phyloP scores from a whole-genome alignment of 2,113 vertebrate species.

The Sorex araneus region DNA sequence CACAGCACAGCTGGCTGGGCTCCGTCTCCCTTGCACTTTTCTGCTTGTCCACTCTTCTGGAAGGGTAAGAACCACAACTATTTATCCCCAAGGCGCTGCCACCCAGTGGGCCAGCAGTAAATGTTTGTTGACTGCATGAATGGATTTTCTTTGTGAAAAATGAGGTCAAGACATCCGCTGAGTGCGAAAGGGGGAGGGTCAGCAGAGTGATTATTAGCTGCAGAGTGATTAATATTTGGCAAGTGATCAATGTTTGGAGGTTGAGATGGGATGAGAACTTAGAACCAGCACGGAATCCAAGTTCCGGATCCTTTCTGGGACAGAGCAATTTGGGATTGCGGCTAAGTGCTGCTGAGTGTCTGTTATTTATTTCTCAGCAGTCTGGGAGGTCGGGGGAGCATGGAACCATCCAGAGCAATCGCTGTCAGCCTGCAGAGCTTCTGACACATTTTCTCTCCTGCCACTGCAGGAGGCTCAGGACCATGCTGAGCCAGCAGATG shows the following conservation, averaged over 20 bases:
- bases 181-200: not conserved
- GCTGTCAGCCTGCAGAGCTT: slow-evolving; percentile 8
- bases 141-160: slow-evolving; percentile 15
- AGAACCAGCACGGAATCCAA: not conserved
- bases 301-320: no score
- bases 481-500: slow-evolving; percentile 78
- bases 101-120: not conserved
- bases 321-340: no score
- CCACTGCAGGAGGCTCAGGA: slow-evolving; percentile 26
- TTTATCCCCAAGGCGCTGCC: not conserved
- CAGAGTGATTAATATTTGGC: not conserved
- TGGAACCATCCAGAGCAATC: not conserved
- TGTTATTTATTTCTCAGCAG: not conserved
- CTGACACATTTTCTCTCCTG: not conserved
- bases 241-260: not conserved
- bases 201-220: not conserved
- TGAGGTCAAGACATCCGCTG: not conserved
- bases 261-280: not conserved
- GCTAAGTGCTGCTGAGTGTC: no score
- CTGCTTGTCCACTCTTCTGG: not conserved
- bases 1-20: not conserved
- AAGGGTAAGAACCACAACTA: not conserved
- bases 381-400: not conserved
- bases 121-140: not conserved
- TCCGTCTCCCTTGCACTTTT: not conserved